A percentile compares a stretch with the other conserved stretches of the same genome.
phyloP scores from a whole-genome alignment of 2,888 invertebrate genomes.

The Dryococelus australis region DNA sequence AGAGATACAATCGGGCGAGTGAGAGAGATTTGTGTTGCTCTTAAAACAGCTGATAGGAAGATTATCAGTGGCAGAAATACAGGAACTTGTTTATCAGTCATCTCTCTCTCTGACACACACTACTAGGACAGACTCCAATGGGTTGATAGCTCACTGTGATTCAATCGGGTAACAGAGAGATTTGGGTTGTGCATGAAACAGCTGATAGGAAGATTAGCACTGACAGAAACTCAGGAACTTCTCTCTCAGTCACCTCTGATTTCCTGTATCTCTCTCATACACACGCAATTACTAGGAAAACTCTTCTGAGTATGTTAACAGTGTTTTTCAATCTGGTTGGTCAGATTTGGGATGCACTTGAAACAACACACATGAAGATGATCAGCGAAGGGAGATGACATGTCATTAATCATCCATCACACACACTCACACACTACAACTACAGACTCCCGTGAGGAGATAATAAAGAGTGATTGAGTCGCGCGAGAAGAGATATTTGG shows the following conservation, averaged over 20 bases:
- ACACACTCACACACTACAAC: no score
- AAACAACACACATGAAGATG: constrained; percentile 83
- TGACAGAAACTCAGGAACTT: constrained; percentile 72
- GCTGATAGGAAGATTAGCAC: constrained; percentile 90
- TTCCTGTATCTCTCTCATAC: no score
- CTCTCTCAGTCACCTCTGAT: constrained; percentile 59
- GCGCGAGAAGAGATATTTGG: no score
- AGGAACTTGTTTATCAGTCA: constrained; percentile 89
- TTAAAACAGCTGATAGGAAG: constrained; percentile 90
- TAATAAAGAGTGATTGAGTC: constrained; percentile 67
- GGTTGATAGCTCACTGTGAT: constrained; percentile 98
- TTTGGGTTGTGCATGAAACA: no score
- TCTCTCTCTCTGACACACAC: no score
- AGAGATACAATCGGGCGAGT: no score
- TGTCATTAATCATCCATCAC: no score
- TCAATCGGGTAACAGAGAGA: no score
- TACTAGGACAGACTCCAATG: constrained; percentile 82
- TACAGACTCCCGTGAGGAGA: constrained; percentile 86
- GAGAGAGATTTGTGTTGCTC: no score
- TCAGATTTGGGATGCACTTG: no score
- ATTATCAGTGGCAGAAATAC: constrained; percentile 87
- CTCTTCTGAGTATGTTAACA: constrained; percentile 65
- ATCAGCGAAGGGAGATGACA: constrained; percentile 66
- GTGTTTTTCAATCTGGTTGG: constrained; percentile 83
- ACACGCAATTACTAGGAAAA: no score